phyloP scores from a whole-genome alignment of 2,113 vertebrate species.

The Glaucomys volans region DNA sequence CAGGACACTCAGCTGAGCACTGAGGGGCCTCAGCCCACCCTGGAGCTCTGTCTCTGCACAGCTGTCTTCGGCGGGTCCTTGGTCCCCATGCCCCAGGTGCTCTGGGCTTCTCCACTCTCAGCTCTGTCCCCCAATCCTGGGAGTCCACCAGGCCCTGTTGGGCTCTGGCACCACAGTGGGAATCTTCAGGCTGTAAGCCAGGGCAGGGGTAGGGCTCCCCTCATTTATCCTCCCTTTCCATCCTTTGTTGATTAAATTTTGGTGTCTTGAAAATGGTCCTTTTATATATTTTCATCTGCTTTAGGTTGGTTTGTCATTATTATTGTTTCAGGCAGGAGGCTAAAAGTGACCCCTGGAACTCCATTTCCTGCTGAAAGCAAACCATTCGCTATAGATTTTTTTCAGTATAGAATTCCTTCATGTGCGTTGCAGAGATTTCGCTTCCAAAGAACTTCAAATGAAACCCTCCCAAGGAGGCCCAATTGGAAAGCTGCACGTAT shows the following conservation, averaged over 20 bases:
- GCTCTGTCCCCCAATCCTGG: fast-evolving
- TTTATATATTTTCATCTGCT: not conserved
- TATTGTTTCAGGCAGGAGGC: not conserved
- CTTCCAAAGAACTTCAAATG: not conserved
- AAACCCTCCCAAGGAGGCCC: not conserved
- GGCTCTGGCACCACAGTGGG: fast-evolving
- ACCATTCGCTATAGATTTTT: not conserved
- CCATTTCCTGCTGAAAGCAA: not conserved
- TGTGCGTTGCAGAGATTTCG: not conserved
- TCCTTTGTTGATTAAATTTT: not conserved
- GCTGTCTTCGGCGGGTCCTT: not conserved
- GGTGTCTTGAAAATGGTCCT: not conserved
- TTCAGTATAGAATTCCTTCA: not conserved
- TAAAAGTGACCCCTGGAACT: not conserved
- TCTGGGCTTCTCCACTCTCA: not conserved
- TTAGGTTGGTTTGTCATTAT: not conserved
- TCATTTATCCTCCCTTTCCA: not conserved
- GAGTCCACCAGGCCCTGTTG: not conserved
- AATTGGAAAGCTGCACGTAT: not conserved
- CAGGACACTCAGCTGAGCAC: not conserved
- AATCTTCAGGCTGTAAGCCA: not conserved
- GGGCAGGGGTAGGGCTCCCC: fast-evolving
- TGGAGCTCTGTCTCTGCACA: not conserved
- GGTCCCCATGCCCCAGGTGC: fast-evolving
- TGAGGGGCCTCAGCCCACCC: fast-evolving